Base-by-base conservation (phyloP, 2,113 vertebrate species). In the Sinocyclocheilus rhinocerous region DNA sequence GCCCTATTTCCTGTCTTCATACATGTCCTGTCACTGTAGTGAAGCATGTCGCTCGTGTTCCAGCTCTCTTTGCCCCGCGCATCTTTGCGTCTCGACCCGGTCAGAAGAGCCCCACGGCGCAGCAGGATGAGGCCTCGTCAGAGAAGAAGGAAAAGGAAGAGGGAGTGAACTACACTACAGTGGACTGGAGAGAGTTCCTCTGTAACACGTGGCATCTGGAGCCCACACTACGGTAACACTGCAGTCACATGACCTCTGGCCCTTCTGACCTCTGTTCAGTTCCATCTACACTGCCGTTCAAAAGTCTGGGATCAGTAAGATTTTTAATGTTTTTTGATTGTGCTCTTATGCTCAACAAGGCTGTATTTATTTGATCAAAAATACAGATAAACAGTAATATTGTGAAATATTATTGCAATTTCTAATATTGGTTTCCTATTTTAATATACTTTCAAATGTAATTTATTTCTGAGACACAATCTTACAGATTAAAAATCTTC, bases 161-260 rank as follows among this genome's bases (percentile, higher is more conserved):
- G 1, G 89, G 94, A 90, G 94, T 97, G 88, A 95, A 96, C 87
- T 99, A 98, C 84, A 96, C 97, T 84, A 98, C 97, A 13, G 98
- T 99, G 1, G 98, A 99, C 93, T 99, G 98, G 98, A 96, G 98
- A 91, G 98, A 99, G 91, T 99, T 99, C 86, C 95, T 98, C 93
- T 99, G 98, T 91, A 99, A 99, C 94, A 99, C 98, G 2, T 99
- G 98, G 98, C 98, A 99, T 93, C 92, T 99, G 91, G 98, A 99
- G 87, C 98, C 98, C 7, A 99, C 98, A 0, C 96, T 99, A 83
- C 95, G 98, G 98, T 99, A 91, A 93, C 91, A 9, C 42, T 12
- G n/a, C 16, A 15, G 3, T 42, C 50, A 81, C 36, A 22, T 10
- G 16, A 33, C 55, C 83, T 18, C 22, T 18, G 52, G 16, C 52